Evolutionary conservation across 2,113 vertebrate genomes (phyloP), one percentile per base, ranked within the genome.

Genomic region (Piprites chloris): DNA sequence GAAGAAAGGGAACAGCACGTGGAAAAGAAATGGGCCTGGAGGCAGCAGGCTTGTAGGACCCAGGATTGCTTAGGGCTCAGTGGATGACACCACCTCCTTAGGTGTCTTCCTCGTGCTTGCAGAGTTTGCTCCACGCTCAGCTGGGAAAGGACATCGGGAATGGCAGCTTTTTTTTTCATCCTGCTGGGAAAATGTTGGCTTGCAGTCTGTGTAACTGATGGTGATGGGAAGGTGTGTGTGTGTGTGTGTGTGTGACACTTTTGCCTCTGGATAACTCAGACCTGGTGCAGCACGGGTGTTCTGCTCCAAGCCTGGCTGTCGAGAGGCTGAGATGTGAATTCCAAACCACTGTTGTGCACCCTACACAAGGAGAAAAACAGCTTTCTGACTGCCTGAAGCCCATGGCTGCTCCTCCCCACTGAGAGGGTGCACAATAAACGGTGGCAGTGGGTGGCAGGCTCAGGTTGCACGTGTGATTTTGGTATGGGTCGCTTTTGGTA

Each of bases 151-250:
- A 8, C 13, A 2, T 14, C 17, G 23, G 49, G 14, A 69, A 50
- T 27, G 7, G 37, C 37, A 73, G 32, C 8, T 39, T 35, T 15
- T 52, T 46, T 41, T 77, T 39, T 5, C 33, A 52, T 53, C 14
- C 17, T 41, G 19, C 7, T 49, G 47, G 27, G 35, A 49, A 81
- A 30, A n/a, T 4, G 14, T 15, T 92, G 49, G 5, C 49, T 69
- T 62, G 41, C 26, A 14, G n/a, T 21, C 0, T 0, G 9, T 55
- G n/a, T 35, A 8, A 28, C 4, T 14, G 28, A 37, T 66, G 24
- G 37, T 67, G 73, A 13, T n/a, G 42, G n/a, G 20, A 63, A 71
- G 49, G 56, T 0, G 1, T 4, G 13, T 9, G 22, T 44, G 50
- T 20, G 56, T 0, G 1, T 6, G 13, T n/a, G n/a, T 10, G 23